phyloP scores from a whole-genome alignment of 2,797 vertebrate genomes.

The Lophius americanus region DNA sequence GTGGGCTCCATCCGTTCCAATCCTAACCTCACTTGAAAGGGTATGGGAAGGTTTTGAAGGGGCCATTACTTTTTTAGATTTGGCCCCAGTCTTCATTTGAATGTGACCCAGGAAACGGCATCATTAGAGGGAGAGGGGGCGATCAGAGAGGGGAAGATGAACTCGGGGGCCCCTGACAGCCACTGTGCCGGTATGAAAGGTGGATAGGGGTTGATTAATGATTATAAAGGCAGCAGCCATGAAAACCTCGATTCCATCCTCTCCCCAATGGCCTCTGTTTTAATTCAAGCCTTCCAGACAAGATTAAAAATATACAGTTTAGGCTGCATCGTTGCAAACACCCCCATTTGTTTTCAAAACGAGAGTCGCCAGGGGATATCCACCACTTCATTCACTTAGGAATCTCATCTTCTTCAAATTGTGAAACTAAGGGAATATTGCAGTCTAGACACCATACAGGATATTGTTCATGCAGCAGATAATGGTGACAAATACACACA shows the following conservation, averaged over 20 bases:
- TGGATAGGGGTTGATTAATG: constrained; percentile 64
- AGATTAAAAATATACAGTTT: constrained; percentile 38
- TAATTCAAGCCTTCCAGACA: constrained; percentile 29
- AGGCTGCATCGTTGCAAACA: constrained; percentile 9
- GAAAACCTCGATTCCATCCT: constrained; percentile 3
- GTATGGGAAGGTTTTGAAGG: constrained; percentile 44
- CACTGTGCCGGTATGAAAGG: constrained; percentile 37
- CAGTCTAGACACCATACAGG: not conserved
- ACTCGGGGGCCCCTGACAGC: constrained; percentile 46
- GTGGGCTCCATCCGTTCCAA: constrained; percentile 59
- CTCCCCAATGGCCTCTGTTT: constrained; percentile 18
- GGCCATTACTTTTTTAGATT: constrained; percentile 59
- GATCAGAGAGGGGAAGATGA: constrained; percentile 55
- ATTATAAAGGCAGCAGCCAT: constrained; percentile 62
- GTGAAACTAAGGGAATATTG: constrained; percentile 1
- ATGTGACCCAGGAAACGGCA: constrained; percentile 62
- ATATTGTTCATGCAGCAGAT: not conserved
- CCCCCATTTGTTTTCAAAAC: constrained; percentile 32
- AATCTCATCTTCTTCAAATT: not conserved
- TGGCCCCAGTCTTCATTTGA: constrained; percentile 45
- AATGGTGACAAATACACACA: not conserved
- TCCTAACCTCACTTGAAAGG: constrained; percentile 35
- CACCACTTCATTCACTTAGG: not conserved
- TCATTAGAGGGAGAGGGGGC: constrained; percentile 66
- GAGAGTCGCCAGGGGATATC: constrained; percentile 10